phyloP scores from a whole-genome alignment of 2,113 vertebrate genomes.

The Synodontis membranacea region DNA sequence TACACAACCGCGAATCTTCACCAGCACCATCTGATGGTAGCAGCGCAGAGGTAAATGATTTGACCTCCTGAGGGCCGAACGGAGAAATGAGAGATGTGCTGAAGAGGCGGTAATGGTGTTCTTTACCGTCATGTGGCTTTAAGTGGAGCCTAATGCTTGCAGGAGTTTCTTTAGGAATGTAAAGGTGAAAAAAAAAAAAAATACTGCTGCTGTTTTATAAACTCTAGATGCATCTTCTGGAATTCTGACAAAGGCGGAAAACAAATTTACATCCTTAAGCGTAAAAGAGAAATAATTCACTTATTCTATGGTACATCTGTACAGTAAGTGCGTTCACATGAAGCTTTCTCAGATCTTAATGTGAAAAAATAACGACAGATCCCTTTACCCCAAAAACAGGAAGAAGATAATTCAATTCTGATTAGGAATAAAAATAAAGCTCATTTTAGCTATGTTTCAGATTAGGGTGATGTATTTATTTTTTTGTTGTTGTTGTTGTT shows the following conservation, averaged over 20 bases:
- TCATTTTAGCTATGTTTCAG: background rate
- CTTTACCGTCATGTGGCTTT: background rate
- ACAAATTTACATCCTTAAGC: background rate
- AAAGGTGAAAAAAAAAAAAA: background rate
- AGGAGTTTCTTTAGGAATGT: background rate
- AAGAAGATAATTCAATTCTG: background rate
- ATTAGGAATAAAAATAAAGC: background rate
- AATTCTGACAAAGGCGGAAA: background rate
- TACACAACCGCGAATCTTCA: conserved; percentile 4
- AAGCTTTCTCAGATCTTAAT: background rate
- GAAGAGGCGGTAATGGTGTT: background rate
- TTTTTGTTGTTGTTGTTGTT: too few species aligned
- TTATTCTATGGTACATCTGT: background rate
- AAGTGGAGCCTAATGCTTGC: background rate
- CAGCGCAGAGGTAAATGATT: conserved; percentile 31
- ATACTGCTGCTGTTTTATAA: background rate
- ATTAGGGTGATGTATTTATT: background rate
- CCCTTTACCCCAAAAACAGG: background rate
- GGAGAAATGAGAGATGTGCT: background rate
- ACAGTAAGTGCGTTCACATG: too few species aligned
- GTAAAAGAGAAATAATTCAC: background rate
- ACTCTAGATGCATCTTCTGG: background rate
- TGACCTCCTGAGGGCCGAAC: background rate
- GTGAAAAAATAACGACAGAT: background rate
- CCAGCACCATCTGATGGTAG: background rate